Conservation (phyloP, 2,113 vertebrate species). For the Lagenorhynchus albirostris region DNA sequence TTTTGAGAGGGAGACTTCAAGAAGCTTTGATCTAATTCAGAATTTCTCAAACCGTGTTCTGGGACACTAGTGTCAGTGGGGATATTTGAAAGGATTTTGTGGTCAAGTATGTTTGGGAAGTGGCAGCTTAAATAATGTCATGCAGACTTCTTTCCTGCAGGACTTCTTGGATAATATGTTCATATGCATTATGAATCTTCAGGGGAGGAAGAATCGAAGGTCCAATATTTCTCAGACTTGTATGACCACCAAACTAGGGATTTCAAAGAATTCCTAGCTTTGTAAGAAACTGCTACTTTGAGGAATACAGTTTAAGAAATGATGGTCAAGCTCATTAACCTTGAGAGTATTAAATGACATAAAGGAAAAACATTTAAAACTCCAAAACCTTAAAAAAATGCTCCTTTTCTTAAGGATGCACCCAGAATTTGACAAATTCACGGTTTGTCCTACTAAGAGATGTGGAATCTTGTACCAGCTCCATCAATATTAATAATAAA, state of each 20-base stretch:
- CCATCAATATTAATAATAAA: neutral
- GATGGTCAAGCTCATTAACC: neutral
- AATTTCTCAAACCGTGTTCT: neutral
- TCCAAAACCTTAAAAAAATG: neutral
- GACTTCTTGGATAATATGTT: neutral
- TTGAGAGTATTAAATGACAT: neutral
- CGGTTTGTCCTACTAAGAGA: neutral
- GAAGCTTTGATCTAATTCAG: conserved; percentile 8
- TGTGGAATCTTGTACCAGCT: neutral
- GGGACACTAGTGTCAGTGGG: neutral
- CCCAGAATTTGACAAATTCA: neutral
- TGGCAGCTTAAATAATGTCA: neutral
- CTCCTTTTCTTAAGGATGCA: neutral
- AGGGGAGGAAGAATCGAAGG: neutral
- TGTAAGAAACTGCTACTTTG: neutral
- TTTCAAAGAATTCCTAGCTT: neutral
- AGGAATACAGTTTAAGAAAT: neutral
- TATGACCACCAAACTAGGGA: neutral
- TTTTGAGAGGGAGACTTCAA: neutral
- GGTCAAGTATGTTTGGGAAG: neutral
- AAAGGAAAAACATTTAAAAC: neutral
- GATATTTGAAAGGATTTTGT: neutral
- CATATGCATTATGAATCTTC: neutral
- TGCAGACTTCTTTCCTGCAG: neutral
- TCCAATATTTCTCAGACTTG: neutral